Evolutionary conservation across 2,113 vertebrate genomes (phyloP).

Genomic region (Chelonoidis abingdonii): DNA sequence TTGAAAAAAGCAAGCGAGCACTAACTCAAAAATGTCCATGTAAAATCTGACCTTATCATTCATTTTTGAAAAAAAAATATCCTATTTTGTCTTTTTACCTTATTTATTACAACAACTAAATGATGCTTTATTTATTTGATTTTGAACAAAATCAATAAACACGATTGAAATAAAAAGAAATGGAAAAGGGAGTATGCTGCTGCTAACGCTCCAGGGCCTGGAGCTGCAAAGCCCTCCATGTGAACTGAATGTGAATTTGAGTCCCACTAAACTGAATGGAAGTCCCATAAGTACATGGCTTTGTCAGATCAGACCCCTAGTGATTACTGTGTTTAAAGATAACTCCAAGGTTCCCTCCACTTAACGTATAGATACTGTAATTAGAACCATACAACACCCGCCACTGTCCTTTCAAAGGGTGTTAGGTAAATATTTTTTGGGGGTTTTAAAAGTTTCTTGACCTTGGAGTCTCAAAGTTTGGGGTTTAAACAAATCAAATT

Average conservation of each 20-base stretch:
- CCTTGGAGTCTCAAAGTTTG: neutral
- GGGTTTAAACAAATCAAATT: neutral
- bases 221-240: neutral
- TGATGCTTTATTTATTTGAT: neutral
- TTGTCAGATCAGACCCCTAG: neutral
- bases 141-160: neutral
- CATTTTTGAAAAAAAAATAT: neutral
- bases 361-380: neutral
- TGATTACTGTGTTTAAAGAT: neutral
- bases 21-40: neutral
- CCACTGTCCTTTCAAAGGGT: neutral
- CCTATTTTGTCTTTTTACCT: neutral
- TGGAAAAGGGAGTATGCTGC: neutral
- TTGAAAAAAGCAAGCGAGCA: neutral
- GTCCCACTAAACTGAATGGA: neutral
- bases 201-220: neutral
- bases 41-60: neutral
- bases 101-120: neutral
- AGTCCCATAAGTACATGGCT: neutral
- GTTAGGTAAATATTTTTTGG: neutral
- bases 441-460: neutral
- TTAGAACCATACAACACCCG: neutral
- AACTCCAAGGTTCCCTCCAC: neutral
- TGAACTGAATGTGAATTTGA: neutral
- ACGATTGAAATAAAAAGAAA: neutral